A percentile compares a stretch with the other conserved stretches of the same genome.
Conservation (phyloP, 2,113 vertebrate species). For the Montifringilla adamsi region DNA sequence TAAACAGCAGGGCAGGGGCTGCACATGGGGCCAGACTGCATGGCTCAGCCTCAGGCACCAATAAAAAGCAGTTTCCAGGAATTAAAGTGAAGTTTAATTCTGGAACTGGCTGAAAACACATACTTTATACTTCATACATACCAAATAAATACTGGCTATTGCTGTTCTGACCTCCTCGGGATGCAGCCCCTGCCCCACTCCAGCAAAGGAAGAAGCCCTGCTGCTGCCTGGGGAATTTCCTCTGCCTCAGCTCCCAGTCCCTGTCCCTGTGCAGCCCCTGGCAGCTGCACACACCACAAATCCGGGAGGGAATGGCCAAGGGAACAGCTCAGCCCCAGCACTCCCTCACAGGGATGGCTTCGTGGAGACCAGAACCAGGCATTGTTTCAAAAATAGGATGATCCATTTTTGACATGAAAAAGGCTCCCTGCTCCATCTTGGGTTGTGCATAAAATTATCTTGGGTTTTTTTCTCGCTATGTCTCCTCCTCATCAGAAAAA, state of each 20-base stretch:
- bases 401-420: constrained; percentile 14
- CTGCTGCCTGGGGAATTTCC: background rate
- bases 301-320: background rate
- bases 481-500: background rate
- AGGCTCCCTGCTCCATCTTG: background rate
- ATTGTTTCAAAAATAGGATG: background rate
- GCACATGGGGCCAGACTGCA: background rate
- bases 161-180: background rate
- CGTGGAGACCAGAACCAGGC: background rate
- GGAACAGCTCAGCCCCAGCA: background rate
- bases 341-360: background rate
- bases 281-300: accelerated
- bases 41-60: background rate
- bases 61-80: background rate
- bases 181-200: background rate
- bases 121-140: too few species aligned
- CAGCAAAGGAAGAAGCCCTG: background rate
- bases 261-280: background rate
- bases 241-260: background rate
- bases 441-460: background rate
- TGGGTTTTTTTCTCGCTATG: accelerated
- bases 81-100: background rate
- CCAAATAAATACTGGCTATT: background rate
- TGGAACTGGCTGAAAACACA: background rate
- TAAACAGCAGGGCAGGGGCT: background rate